Evolutionary conservation across 2,113 vertebrate genomes (phyloP).

Genomic region (Oenanthe melanoleuca): DNA sequence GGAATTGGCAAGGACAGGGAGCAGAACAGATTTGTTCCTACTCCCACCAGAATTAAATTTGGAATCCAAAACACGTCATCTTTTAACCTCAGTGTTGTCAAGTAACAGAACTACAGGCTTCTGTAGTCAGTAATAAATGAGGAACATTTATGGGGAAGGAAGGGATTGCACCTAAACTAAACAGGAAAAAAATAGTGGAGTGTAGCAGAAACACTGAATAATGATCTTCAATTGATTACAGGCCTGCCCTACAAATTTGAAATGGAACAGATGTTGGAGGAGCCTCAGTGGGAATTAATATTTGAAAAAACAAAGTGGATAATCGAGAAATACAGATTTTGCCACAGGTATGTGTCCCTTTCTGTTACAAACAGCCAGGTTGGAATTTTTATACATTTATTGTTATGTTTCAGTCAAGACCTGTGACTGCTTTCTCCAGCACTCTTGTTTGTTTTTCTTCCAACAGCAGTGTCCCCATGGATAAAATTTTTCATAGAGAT

Average conservation of each 20-base stretch:
- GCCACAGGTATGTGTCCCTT: constrained; percentile 77
- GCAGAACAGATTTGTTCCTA: background rate
- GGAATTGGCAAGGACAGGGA: background rate
- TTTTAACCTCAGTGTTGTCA: background rate
- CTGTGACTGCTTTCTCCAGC: background rate
- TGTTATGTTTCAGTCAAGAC: background rate
- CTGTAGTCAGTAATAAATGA: background rate
- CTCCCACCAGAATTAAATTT: background rate
- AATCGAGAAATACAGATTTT: constrained; percentile 88
- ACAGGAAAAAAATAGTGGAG: background rate
- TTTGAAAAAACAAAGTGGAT: constrained; percentile 94
- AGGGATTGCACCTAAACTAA: background rate
- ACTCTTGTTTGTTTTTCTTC: constrained; percentile 34
- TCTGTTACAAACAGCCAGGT: background rate
- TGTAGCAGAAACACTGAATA: background rate
- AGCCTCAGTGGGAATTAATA: constrained; percentile 88
- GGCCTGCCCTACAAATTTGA: constrained; percentile 96
- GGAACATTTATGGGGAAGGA: background rate
- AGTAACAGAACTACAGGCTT: background rate
- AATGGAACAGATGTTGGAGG: constrained; percentile 83
- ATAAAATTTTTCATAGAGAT: constrained; percentile 87
- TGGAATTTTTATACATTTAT: background rate
- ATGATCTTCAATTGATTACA: constrained; percentile 45
- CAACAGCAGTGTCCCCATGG: constrained; percentile 89
- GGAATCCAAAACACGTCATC: background rate